A percentile compares a stretch with the other conserved stretches of the same genome.
Conservation (phyloP, 2,797 vertebrate genomes). For the Cichlasoma orientale region DNA sequence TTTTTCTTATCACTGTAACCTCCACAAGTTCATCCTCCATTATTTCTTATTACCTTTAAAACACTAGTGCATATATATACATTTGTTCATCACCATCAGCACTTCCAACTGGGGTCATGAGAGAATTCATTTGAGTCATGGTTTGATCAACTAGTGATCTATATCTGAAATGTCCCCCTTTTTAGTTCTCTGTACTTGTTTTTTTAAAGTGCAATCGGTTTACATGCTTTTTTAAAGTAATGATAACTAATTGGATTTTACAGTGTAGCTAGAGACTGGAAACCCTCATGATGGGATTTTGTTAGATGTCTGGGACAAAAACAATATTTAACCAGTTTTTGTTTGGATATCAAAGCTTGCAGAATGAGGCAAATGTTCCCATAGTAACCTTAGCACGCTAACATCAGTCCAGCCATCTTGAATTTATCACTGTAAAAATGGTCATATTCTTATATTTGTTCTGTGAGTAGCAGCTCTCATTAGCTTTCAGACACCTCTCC, state of each 20-base stretch:
- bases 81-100: background rate
- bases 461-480: background rate
- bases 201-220: no score
- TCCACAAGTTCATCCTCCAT: background rate
- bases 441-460: no score
- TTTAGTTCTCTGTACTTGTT: no score
- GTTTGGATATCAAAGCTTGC: background rate
- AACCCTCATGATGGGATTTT: background rate
- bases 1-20: background rate
- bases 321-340: background rate
- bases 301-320: background rate
- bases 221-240: no score
- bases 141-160: background rate
- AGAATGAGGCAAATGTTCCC: background rate
- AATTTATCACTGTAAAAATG: no score
- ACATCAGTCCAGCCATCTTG: no score
- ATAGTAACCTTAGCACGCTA: background rate
- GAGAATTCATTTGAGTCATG: background rate
- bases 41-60: conserved; percentile 6
- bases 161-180: background rate
- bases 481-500: background rate
- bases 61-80: background rate
- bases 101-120: background rate
- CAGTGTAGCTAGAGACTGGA: background rate
- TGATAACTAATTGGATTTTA: no score